Base-by-base conservation (phyloP, 1,140 invertebrate genomes). In the Drosophila parabipectinata region DNA sequence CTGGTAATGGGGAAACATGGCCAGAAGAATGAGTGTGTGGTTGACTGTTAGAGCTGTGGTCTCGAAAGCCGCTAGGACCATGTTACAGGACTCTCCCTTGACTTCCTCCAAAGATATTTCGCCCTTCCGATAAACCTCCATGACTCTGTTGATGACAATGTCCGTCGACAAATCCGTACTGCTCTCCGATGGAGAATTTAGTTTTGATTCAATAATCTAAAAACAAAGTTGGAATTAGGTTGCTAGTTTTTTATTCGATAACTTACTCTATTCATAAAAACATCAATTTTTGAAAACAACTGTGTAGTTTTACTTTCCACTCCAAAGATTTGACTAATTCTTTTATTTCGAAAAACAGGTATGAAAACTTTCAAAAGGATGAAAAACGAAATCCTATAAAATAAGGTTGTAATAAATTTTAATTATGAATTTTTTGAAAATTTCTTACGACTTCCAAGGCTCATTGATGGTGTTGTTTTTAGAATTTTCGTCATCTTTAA, bases 1-100 rank as follows among this genome's bases (percentile, higher is more conserved):
- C 92, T 96, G 94, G 57, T 69, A 74, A 21, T 88, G 53, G 3
- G 90, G 77, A 50, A 74, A 76, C 72, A 90, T 89, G 45, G 90
- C 83, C 14, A 91, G 50, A 2, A 80, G 12, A 32, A 74, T 72
- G 6, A 89, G 52, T 1, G 71, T 44, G 26, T 89, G 71, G 0
- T 30, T 24, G 0, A 83, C 54, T 0, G 72, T 75, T 4, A 72
- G 62, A 1, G 77, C 75, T 44, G 79, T 81, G 12, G 87, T 91
- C 12, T 90, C 84, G 10, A 82, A 89, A 0, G 72, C 75, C 2
- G 66, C 88, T 1, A 90, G 59, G 3, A 80, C 72, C 15, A 76
- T 63, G 52, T 79, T 67, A n/a, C 41, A 26, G 0, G 58, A 56
- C 45, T 91, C 88, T 47, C 75, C 72, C 24, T 74, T 72, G 2